A percentile compares a stretch with the other conserved stretches of the same genome.
Conservation (phyloP, 2,888 invertebrate genomes). For the Dolomedes plantarius region DNA sequence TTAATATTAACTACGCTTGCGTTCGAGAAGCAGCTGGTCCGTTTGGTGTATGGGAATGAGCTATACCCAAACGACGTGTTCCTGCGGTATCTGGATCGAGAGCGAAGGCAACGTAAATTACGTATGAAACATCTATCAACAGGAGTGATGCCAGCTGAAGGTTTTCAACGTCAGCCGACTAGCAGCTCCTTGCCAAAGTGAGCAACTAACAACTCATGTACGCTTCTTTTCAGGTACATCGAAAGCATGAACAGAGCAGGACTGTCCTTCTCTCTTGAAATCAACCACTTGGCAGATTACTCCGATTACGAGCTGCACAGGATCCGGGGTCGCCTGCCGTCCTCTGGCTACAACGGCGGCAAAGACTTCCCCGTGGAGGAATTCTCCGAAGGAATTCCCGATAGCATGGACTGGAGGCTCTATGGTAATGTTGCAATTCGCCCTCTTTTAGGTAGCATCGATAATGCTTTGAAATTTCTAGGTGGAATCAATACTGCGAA, state of each 20-base stretch:
- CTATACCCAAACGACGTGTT: too few species aligned
- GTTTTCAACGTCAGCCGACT: too few species aligned
- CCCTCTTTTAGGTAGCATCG: neutral
- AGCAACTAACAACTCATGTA: too few species aligned
- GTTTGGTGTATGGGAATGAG: too few species aligned
- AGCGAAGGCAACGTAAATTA: too few species aligned
- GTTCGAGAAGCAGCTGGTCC: too few species aligned
- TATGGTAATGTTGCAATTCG: conserved; percentile 80
- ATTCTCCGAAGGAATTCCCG: conserved; percentile 81
- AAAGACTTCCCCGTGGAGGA: conserved; percentile 82
- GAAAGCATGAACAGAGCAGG: conserved; percentile 88
- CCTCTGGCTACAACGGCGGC: conserved; percentile 84
- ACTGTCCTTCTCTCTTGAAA: conserved; percentile 84
- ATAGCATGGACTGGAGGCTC: conserved; percentile 91
- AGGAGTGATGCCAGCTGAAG: too few species aligned
- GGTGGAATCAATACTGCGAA: too few species aligned
- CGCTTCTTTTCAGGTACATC: conserved; percentile 81
- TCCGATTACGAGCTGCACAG: conserved; percentile 86
- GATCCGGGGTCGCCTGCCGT: conserved; percentile 82
- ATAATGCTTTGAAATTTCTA: neutral
- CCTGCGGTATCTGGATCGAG: too few species aligned
- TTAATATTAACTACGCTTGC: too few species aligned
- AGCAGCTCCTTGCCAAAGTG: too few species aligned
- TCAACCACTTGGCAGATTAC: conserved; percentile 93
- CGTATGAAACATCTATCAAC: too few species aligned